Conservation (phyloP, 2,888 invertebrate species). For the Hetaerina titia region DNA sequence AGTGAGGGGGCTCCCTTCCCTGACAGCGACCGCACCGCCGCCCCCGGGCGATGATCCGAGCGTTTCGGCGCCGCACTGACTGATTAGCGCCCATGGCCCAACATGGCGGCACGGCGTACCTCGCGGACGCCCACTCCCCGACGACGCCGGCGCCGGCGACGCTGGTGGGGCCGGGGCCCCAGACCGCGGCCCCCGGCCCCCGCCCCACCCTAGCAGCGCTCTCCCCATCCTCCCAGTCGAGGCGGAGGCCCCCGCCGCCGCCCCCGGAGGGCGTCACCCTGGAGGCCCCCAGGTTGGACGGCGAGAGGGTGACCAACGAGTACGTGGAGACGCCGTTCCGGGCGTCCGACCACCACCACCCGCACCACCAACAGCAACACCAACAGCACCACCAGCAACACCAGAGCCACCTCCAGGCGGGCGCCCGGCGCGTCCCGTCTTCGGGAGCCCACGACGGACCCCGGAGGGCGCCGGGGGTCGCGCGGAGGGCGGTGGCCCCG, state of each 20-base stretch:
- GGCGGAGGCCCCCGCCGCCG: constrained; percentile 70
- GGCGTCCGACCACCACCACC: constrained; percentile 76
- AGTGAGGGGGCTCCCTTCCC: constrained; percentile 69
- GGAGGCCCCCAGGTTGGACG: constrained; percentile 88
- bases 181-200: constrained; percentile 76
- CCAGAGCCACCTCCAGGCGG: constrained; percentile 74
- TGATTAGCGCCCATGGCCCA: constrained; percentile 84
- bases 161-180: constrained; percentile 79
- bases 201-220: constrained; percentile 45
- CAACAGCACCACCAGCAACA: constrained; percentile 74
- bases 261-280: constrained; percentile 79
- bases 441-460: constrained; percentile 77
- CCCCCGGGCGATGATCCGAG: constrained; percentile 76
- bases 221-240: constrained; percentile 73
- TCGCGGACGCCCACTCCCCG: constrained; percentile 75
- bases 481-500: constrained; percentile 71
- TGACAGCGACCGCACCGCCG: constrained; percentile 73
- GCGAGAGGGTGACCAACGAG: constrained; percentile 92
- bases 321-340: constrained; percentile 94
- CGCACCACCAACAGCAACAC: constrained; percentile 69
- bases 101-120: constrained; percentile 84
- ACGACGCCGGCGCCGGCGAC: constrained; percentile 79
- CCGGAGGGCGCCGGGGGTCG: constrained; percentile 73
- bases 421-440: constrained; percentile 74
- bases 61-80: constrained; percentile 67